Percentiles rank a stretch among this genome's conserved stretches.
phyloP scores from a whole-genome alignment of 2,888 invertebrate species.

The Aricia artaxerxes region DNA sequence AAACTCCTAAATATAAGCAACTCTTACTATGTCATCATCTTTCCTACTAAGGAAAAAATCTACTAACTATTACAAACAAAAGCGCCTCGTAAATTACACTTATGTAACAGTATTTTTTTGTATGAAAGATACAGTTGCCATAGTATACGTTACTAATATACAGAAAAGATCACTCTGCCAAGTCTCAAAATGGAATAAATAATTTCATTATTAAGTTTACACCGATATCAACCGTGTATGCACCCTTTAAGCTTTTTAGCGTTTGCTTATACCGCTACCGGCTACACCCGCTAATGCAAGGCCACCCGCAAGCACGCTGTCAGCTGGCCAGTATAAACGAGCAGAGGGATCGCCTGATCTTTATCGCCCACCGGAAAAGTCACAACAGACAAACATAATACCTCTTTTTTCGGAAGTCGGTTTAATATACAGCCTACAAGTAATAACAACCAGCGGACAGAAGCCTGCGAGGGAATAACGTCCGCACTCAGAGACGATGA shows the following conservation, averaged over 20 bases:
- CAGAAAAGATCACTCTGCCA: background rate
- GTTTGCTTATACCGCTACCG: conserved; percentile 1
- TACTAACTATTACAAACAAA: background rate
- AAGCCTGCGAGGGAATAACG: background rate
- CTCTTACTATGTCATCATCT: background rate
- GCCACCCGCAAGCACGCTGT: background rate
- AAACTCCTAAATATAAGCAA: background rate
- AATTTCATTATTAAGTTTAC: background rate
- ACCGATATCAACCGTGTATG: background rate
- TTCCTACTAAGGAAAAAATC: too few relatives aligned
- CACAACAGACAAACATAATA: too few relatives aligned
- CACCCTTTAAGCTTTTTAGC: background rate
- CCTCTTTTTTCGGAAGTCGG: background rate
- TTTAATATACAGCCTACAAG: background rate
- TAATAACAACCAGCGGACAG: background rate
- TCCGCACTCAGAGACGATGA: too few relatives aligned
- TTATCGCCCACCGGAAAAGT: too few relatives aligned
- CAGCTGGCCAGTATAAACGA: background rate
- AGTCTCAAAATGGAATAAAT: background rate
- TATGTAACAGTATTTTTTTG: background rate
- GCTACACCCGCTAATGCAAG: conserved; percentile 9
- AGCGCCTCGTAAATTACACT: background rate
- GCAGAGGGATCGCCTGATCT: too few relatives aligned
- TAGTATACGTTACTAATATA: background rate
- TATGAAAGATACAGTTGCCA: background rate